phyloP scores from a whole-genome alignment of 2,888 invertebrate species.

The Palloptera scutellata region DNA sequence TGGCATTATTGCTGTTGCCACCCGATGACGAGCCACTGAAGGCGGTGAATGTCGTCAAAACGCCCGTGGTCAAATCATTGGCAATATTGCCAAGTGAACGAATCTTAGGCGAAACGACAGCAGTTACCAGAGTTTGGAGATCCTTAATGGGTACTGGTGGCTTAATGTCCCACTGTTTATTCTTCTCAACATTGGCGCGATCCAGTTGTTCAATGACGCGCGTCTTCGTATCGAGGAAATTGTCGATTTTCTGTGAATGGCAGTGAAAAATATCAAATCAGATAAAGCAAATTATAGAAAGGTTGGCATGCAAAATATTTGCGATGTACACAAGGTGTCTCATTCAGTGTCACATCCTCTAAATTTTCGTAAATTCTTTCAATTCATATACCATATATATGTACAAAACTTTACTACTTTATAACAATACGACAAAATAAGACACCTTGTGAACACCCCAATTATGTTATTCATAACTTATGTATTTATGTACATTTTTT shows the following conservation, averaged over 20 bases:
- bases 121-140: slow-evolving; percentile 73
- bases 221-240: slow-evolving; percentile 82
- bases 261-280: background rate
- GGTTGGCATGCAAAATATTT: background rate
- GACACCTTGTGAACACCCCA: too few relatives aligned
- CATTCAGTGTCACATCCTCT: too few relatives aligned
- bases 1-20: slow-evolving; percentile 46
- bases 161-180: slow-evolving; percentile 77
- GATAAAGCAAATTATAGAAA: background rate
- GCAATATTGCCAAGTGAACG: slow-evolving; percentile 75
- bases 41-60: slow-evolving; percentile 66
- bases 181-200: slow-evolving; percentile 77
- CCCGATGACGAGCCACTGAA: slow-evolving; percentile 64
- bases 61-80: slow-evolving; percentile 70
- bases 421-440: too few relatives aligned
- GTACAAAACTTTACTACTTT: too few relatives aligned
- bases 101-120: slow-evolving; percentile 76
- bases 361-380: too few relatives aligned
- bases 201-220: slow-evolving; percentile 75
- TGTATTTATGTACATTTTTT: background rate
- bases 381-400: too few relatives aligned
- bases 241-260: slow-evolving; percentile 74
- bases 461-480: background rate
- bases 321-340: too few relatives aligned
- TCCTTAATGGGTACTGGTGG: slow-evolving; percentile 71